Evolutionary conservation across 2,113 vertebrate species (phyloP).

Genomic region (Camarhynchus parvulus): DNA sequence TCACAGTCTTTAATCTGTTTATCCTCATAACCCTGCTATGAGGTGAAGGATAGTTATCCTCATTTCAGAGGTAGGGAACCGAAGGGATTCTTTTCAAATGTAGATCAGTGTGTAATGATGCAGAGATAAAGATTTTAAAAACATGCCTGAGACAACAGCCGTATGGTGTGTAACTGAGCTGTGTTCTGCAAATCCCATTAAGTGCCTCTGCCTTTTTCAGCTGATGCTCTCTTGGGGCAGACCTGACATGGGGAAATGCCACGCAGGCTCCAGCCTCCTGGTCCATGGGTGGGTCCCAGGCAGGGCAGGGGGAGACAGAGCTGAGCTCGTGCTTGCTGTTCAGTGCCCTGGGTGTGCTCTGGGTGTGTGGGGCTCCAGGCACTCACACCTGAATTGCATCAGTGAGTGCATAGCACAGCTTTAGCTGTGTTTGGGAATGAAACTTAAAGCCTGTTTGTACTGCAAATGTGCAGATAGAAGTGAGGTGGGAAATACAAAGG

Average conservation of each 20-base stretch:
- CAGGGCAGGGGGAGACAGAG: neutral
- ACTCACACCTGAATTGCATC: neutral
- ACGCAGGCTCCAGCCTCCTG: rapidly evolving
- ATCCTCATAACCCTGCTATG: constrained; percentile 48
- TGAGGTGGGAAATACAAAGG: neutral
- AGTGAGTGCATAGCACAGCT: rapidly evolving
- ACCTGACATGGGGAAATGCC: neutral
- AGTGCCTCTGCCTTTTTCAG: constrained; percentile 25
- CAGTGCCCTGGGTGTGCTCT: too few relatives aligned
- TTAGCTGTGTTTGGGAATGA: neutral
- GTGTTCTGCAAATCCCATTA: constrained; percentile 52
- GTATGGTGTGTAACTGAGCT: neutral
- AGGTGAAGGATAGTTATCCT: constrained; percentile 59
- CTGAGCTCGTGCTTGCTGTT: rapidly evolving
- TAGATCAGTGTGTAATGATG: constrained; percentile 61
- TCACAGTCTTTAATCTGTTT: constrained; percentile 64
- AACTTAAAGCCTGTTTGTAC: neutral
- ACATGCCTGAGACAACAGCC: constrained; percentile 9
- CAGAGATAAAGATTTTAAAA: constrained; percentile 70
- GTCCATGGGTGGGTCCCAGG: neutral
- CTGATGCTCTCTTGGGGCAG: neutral
- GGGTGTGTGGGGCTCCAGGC: neutral
- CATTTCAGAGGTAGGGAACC: constrained; percentile 52
- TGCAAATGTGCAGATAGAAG: neutral
- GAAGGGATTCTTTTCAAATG: constrained; percentile 67